phyloP scores from a whole-genome alignment of 1,140 invertebrate species.

The Aleiodes sp. region DNA sequence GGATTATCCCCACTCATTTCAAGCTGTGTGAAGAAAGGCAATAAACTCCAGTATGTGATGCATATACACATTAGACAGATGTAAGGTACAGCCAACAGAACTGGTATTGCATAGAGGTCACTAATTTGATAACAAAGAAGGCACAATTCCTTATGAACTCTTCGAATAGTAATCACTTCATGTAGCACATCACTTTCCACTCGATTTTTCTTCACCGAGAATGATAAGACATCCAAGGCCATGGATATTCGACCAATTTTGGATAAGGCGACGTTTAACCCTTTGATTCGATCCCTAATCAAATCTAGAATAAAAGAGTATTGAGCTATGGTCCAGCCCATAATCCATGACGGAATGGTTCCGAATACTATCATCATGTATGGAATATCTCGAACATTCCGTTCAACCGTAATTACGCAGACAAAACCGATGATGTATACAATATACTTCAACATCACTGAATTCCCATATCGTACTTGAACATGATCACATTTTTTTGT shows the following conservation, averaged over 20 bases:
- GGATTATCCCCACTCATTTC: background rate
- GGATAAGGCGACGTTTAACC: background rate
- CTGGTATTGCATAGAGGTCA: background rate
- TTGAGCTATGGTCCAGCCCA: conserved; percentile 4
- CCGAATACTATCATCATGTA: background rate
- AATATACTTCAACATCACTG: background rate
- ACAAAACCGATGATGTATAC: background rate
- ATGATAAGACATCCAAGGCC: background rate
- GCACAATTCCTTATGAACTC: background rate
- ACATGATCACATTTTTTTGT: background rate
- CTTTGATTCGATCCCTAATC: background rate
- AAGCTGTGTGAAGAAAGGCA: background rate
- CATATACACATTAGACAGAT: background rate
- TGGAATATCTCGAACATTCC: background rate
- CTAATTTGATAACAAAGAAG: background rate
- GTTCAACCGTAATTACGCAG: background rate
- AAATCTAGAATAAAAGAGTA: background rate
- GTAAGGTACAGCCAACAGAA: background rate
- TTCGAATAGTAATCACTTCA: background rate
- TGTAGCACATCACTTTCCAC: background rate
- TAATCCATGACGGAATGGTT: background rate
- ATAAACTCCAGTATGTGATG: background rate
- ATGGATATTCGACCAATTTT: background rate
- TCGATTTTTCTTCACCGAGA: background rate
- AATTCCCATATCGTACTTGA: background rate